Evolutionary conservation across 2,113 vertebrate species (phyloP).

Genomic region (Peromyscus leucopus): DNA sequence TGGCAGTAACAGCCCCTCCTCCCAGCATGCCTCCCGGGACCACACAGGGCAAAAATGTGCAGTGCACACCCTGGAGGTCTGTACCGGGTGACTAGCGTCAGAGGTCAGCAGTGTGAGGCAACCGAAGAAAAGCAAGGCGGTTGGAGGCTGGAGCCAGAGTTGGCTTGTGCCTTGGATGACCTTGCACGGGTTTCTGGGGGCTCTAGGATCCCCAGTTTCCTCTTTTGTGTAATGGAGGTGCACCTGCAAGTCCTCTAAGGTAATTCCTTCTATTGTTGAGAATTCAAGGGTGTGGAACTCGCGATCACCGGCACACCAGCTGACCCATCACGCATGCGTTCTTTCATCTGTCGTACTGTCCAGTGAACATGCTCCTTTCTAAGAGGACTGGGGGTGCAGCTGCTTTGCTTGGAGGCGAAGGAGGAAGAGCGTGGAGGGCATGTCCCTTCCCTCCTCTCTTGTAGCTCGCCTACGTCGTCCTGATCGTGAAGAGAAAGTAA

Average conservation of each 20-base stretch:
- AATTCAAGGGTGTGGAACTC: neutral
- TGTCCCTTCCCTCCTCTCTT: neutral
- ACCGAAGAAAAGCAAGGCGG: fast-evolving
- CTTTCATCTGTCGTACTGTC: neutral
- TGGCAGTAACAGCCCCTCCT: neutral
- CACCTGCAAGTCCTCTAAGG: neutral
- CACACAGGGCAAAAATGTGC: neutral
- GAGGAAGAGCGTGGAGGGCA: neutral
- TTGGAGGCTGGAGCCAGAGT: fast-evolving
- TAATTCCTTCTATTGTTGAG: neutral
- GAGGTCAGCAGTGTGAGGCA: neutral
- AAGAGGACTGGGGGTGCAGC: fast-evolving
- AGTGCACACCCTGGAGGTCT: neutral
- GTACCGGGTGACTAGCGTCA: neutral
- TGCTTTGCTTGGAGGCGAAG: neutral
- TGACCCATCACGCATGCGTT: neutral
- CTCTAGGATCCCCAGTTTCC: neutral
- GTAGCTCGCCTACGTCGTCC: fast-evolving
- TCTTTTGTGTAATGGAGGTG: neutral
- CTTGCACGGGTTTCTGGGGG: neutral
- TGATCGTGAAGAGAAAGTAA: neutral
- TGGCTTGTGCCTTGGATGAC: fast-evolving
- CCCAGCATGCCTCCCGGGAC: neutral
- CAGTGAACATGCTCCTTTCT: neutral
- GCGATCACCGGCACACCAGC: neutral